Evolutionary conservation across 2,113 vertebrate species (phyloP), one percentile per base, ranked within the genome.

Genomic region (Callipepla squamata): DNA sequence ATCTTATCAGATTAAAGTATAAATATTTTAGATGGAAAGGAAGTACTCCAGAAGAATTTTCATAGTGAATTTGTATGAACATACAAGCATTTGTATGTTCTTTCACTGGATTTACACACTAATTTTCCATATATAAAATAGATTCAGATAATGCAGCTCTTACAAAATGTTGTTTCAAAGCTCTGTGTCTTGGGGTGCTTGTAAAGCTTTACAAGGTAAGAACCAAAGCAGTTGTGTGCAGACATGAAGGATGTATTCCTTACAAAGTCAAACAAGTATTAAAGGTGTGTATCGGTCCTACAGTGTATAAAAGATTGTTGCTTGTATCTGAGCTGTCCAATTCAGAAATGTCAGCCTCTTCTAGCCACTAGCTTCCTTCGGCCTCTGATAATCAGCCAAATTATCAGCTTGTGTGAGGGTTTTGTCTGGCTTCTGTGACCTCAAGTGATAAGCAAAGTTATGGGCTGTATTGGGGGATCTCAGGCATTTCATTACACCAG

Each of bases 391-490:
- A 68, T 70, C 47, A 75, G 38, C 28, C 66, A 67, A 72, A 92
- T 25, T 30, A 18, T 61, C 38, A 28, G 26, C 7, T 1, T 16
- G 19, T 11, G 1, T 82, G 36, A 57, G 40, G 30, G 23, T 28
- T 74, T 88, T 78, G 53, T 32, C 36, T 74, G n/a, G 9, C 19
- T 78, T 70, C 65, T 67, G 55, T 74, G 42, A 58, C 32, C 68
- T 72, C 51, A 36, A 22, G 21, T 7, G 40, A 51, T 26, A 50
- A 89, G 32, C 36, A 72, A 62, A 68, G 26, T 30, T 34, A 47
- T 45, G 21, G 32, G 22, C 51, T 48, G 2, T 6, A 2, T 1
- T 3, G 1, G 9, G 13, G 28, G 3, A 21, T 36, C 11, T 51
- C 6, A 5, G 36, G 44, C n/a, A n/a, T 13, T 83, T 28, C 34